A percentile compares a stretch with the other conserved stretches of the same genome.
phyloP scores from a whole-genome alignment of 2,888 invertebrate species.

The Carcina quercana region DNA sequence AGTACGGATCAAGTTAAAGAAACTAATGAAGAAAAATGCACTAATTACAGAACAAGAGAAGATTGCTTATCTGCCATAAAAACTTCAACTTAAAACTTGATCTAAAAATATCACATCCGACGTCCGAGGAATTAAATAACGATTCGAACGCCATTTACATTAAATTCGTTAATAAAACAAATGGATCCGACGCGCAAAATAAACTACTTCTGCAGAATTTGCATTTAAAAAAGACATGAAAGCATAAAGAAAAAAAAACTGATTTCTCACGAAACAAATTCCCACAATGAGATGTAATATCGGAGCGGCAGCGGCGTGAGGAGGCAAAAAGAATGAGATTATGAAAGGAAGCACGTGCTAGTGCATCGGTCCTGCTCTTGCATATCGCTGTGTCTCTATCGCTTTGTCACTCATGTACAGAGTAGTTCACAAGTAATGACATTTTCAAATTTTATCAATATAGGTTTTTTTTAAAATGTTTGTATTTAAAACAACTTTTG shows the following conservation, averaged over 20 bases:
- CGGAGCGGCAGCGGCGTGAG: constrained; percentile 53
- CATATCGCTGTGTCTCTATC: constrained; percentile 29
- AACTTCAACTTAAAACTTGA: too few relatives aligned
- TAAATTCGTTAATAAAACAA: constrained; percentile 6
- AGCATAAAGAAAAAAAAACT: constrained; percentile 25
- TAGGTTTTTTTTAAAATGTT: too few relatives aligned
- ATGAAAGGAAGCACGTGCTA: constrained; percentile 68
- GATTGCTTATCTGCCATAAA: too few relatives aligned
- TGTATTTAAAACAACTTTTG: too few relatives aligned
- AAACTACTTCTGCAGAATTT: constrained; percentile 8
- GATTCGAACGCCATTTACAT: too few relatives aligned
- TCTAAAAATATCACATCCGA: too few relatives aligned
- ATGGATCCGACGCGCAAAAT: not conserved
- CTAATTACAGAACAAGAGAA: too few relatives aligned
- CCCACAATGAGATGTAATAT: constrained; percentile 56
- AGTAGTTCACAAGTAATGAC: too few relatives aligned
- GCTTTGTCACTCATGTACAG: constrained; percentile 22
- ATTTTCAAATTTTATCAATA: too few relatives aligned
- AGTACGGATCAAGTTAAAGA: too few relatives aligned
- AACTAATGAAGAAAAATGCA: too few relatives aligned
- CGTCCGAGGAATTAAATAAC: too few relatives aligned
- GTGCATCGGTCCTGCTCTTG: constrained; percentile 33
- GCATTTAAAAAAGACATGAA: constrained; percentile 16
- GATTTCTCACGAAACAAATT: constrained; percentile 54
- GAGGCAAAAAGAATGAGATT: constrained; percentile 59